Percentiles rank a stretch among this genome's conserved stretches.
phyloP scores from a whole-genome alignment of 92 coral and sea anemone species.

The Virgularia gustaviana region DNA sequence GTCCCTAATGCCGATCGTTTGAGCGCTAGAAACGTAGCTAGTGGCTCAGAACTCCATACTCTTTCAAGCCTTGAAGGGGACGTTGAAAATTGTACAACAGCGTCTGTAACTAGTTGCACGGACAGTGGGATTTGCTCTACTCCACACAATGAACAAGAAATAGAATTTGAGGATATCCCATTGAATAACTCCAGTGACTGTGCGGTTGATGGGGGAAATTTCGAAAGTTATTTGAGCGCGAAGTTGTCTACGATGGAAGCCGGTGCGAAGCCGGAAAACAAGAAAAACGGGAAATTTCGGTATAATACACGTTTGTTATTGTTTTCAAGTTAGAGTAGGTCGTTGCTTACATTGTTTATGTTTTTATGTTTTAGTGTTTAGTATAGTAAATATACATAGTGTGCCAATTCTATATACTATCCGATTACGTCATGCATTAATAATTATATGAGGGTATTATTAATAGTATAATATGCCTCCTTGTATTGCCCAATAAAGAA shows the following conservation, averaged over 20 bases:
- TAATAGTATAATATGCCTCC: no score
- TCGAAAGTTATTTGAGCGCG: constrained; percentile 21
- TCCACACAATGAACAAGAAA: constrained; percentile 77
- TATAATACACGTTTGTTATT: neutral
- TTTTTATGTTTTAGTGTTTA: no score
- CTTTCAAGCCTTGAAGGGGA: constrained; percentile 44
- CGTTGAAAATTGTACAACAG: constrained; percentile 75
- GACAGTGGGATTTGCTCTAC: constrained; percentile 98
- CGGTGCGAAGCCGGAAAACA: constrained; percentile 1
- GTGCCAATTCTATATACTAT: no score
- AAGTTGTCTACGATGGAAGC: constrained; percentile 19
- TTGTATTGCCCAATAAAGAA: no score
- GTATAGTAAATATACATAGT: no score
- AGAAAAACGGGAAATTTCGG: constrained; percentile 21
- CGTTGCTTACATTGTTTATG: no score
- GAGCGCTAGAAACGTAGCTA: no score
- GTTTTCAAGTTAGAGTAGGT: neutral
- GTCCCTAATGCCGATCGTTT: no score
- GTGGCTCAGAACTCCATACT: no score
- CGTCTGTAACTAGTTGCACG: constrained; percentile 80
- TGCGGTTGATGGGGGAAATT: constrained; percentile 22
- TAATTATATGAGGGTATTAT: no score
- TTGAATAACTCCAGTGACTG: constrained; percentile 56
- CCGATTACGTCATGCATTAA: no score
- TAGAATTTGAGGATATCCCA: constrained; percentile 80